Percentiles rank a stretch among this genome's conserved stretches.
Evolutionary conservation across 1,140 invertebrate genomes (phyloP).

Genomic region (Meloidogyne hapla): DNA sequence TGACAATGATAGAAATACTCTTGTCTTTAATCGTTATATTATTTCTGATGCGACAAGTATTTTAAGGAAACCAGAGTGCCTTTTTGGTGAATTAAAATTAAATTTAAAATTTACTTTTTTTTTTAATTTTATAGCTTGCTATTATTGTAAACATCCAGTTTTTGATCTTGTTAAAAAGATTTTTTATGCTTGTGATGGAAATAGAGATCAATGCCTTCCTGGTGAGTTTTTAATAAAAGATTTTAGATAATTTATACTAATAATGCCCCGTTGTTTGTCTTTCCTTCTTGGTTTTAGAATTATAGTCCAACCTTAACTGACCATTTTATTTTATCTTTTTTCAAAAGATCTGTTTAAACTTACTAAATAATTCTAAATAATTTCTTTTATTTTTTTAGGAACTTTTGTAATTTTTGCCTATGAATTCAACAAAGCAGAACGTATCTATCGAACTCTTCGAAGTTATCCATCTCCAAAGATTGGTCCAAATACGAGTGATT

Average conservation of each 20-base stretch:
- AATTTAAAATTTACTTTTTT: neutral
- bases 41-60: slow-evolving; percentile 32
- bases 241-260: too few species aligned
- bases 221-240: neutral
- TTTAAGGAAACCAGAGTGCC: slow-evolving; percentile 22
- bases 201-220: slow-evolving; percentile 31
- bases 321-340: neutral
- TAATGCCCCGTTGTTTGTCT: neutral
- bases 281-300: neutral
- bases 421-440: slow-evolving; percentile 30
- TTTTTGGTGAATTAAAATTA: slow-evolving; percentile 4
- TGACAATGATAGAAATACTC: slow-evolving; percentile 14
- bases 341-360: too few species aligned
- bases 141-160: slow-evolving; percentile 37
- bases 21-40: slow-evolving; percentile 37
- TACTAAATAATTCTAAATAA: too few species aligned
- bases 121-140: slow-evolving; percentile 18
- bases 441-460: slow-evolving; percentile 24
- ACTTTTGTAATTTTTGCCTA: slow-evolving; percentile 40
- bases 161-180: slow-evolving; percentile 40
- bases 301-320: too few species aligned
- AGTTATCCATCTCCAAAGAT: slow-evolving; percentile 7
- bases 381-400: slow-evolving; percentile 13
- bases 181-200: slow-evolving; percentile 35
- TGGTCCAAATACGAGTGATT: neutral